These are phyloP conservation scores for Andrena marginata DNA, from an alignment of 2,888 invertebrate species.

Conservation along the genomic window DNA sequence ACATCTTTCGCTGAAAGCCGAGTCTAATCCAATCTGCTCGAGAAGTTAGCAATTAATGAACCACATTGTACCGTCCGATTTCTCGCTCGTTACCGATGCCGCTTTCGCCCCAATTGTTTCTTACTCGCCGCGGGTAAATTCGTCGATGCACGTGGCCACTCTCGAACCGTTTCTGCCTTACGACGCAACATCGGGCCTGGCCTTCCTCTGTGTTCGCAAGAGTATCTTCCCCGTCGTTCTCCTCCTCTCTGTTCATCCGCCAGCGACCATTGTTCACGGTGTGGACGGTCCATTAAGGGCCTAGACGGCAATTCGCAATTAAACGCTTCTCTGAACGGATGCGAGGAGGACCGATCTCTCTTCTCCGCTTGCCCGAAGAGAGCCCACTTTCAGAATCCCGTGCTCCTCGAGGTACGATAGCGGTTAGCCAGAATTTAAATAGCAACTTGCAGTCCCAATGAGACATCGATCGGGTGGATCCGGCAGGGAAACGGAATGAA, in stretches of 20 bases:
- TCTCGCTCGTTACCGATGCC: constrained; percentile 63
- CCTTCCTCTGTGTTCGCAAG: constrained; percentile 19
- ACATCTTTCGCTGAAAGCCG: constrained; percentile 34
- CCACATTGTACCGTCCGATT: constrained; percentile 57
- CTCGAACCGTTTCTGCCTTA: constrained; percentile 35
- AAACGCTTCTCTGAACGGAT: constrained; percentile 66
- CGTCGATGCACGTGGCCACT: constrained; percentile 54
- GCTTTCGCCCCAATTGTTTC: constrained; percentile 62
- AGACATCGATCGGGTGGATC: constrained; percentile 19
- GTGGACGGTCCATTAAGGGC: constrained; percentile 66
- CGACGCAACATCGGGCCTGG: background rate
- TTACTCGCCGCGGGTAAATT: constrained; percentile 49
- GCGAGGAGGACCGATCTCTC: constrained; percentile 44
- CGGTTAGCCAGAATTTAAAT: constrained; percentile 43
- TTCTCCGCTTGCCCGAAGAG: constrained; percentile 25
- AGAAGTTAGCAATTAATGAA: constrained; percentile 62
- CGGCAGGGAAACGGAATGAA: background rate
- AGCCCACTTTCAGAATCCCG: constrained; percentile 51
- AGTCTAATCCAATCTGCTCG: constrained; percentile 14
- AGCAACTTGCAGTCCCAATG: constrained; percentile 22
- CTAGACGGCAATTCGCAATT: constrained; percentile 70
- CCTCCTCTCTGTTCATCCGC: constrained; percentile 22
- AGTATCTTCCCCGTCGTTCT: constrained; percentile 9
- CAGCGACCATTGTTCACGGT: constrained; percentile 61
- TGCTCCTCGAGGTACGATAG: constrained; percentile 7